These are phyloP conservation scores for Dryadula phaetusa DNA, from an alignment of 2,888 invertebrate genomes.

Conservation along the genomic window DNA sequence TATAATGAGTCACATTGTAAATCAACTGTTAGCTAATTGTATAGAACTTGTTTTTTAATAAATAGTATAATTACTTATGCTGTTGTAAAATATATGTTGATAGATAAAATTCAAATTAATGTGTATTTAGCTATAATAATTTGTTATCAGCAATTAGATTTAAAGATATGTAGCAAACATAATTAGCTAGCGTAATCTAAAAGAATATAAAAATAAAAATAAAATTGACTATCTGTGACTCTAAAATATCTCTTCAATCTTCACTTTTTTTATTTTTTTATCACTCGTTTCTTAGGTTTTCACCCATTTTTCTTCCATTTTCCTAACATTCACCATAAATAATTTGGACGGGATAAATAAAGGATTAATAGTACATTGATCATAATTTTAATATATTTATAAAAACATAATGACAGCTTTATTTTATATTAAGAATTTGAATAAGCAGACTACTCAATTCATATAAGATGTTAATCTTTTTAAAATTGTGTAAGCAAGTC, in stretches of 20 bases:
- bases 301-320: too few relatives aligned
- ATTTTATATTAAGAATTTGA: too few relatives aligned
- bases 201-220: background rate
- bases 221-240: background rate
- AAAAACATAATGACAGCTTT: too few relatives aligned
- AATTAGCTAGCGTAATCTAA: constrained; percentile 1
- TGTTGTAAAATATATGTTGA: background rate
- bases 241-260: too few relatives aligned
- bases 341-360: too few relatives aligned
- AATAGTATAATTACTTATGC: background rate
- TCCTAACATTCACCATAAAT: too few relatives aligned
- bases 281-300: too few relatives aligned
- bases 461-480: background rate
- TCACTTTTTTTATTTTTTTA: background rate
- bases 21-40: background rate
- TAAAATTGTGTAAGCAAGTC: too few relatives aligned
- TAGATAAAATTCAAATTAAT: constrained; percentile 1
- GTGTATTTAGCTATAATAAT: constrained; percentile 4
- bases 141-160: constrained; percentile 2
- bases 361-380: too few relatives aligned
- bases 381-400: too few relatives aligned
- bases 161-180: constrained; percentile 4
- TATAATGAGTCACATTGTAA: constrained; percentile 4
- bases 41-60: background rate
- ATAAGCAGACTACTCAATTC: background rate